phyloP scores from a whole-genome alignment of 2,113 vertebrate genomes.

The Eptesicus fuscus region DNA sequence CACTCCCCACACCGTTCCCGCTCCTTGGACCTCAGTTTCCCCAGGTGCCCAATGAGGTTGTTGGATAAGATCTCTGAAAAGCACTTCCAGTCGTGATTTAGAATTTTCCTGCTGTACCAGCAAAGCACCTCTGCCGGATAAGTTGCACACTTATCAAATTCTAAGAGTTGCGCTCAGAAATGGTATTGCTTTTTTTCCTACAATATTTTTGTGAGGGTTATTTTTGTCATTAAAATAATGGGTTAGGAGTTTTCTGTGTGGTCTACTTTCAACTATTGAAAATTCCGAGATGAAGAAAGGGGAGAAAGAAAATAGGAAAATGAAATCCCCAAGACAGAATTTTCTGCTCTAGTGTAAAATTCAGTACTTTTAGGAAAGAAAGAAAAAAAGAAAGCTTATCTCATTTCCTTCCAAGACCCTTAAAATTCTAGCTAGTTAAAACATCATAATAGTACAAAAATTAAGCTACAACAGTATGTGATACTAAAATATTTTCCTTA shows the following conservation, averaged over 20 bases:
- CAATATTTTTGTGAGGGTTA: background rate
- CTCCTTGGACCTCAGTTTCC: slow-evolving; percentile 33
- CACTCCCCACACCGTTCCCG: background rate
- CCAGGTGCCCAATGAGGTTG: background rate
- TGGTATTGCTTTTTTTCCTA: background rate
- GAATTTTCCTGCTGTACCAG: background rate
- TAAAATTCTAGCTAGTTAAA: slow-evolving; percentile 3
- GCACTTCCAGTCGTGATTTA: background rate
- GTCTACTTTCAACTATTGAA: background rate
- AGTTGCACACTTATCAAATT: background rate
- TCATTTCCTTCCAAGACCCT: background rate
- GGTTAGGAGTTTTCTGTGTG: background rate
- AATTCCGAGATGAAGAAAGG: slow-evolving; percentile 7
- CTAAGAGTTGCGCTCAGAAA: background rate
- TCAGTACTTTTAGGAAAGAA: background rate
- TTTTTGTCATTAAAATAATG: background rate
- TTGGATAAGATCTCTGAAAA: background rate
- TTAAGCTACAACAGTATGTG: background rate
- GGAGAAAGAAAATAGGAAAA: background rate
- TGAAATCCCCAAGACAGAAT: background rate
- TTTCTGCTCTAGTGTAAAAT: slow-evolving; percentile 15
- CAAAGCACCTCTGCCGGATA: background rate
- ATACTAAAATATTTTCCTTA: background rate
- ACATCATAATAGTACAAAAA: background rate
- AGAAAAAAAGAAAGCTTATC: background rate